Evolutionary conservation across 2,113 vertebrate genomes (phyloP).

Genomic region (Asarcornis scutulata): DNA sequence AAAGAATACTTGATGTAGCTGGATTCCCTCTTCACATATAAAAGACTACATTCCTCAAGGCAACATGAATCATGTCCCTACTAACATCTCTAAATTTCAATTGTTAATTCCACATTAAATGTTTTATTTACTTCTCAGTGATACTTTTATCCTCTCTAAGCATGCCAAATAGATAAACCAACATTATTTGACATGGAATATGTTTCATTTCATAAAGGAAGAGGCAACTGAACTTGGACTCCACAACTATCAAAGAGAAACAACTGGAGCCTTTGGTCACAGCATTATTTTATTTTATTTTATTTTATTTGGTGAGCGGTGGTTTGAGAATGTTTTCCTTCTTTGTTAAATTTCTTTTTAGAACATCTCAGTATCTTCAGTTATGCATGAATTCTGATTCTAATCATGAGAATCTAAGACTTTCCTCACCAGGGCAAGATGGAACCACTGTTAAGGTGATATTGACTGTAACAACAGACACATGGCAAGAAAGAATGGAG

Average conservation of each 20-base stretch:
- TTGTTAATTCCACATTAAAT: neutral
- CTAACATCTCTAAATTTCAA: neutral
- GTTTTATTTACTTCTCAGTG: neutral
- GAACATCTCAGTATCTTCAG: neutral
- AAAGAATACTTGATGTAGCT: neutral
- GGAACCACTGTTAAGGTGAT: neutral
- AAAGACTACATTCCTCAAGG: neutral
- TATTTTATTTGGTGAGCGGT: fast-evolving
- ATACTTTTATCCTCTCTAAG: neutral
- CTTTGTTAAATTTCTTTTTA: neutral
- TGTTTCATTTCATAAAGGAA: conserved; percentile 2
- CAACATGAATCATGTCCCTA: neutral
- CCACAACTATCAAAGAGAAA: neutral
- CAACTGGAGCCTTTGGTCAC: neutral
- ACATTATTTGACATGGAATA: fast-evolving
- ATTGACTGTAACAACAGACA: neutral
- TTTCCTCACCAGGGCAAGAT: neutral
- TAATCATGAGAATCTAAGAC: neutral
- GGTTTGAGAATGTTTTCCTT: neutral
- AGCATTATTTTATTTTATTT: neutral
- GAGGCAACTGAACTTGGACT: neutral
- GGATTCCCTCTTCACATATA: neutral
- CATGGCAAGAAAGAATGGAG: neutral
- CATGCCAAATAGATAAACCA: neutral
- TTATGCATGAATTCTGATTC: neutral